Evolutionary conservation across 2,113 vertebrate genomes (phyloP).

Genomic region (Ptilonorhynchus violaceus): DNA sequence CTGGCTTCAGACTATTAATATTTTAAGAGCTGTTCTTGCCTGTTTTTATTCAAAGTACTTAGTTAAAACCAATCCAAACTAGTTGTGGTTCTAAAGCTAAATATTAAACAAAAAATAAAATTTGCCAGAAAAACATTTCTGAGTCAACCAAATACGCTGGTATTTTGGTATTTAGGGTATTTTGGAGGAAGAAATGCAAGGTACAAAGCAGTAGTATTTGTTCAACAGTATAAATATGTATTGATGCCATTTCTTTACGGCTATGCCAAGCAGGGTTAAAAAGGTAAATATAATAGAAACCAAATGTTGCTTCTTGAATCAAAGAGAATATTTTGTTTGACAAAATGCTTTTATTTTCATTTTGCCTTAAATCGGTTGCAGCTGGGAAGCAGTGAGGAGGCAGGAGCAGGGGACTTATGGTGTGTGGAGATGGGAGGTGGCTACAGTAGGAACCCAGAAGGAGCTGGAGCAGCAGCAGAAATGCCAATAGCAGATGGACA

Average conservation of each 20-base stretch:
- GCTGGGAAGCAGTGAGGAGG: neutral
- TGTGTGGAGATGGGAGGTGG: neutral
- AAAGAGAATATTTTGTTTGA: neutral
- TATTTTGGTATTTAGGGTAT: neutral
- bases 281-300: neutral
- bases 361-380: neutral
- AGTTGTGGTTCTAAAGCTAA: neutral
- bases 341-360: constrained; percentile 12
- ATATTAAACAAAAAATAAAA: neutral
- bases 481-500: neutral
- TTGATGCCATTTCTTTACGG: neutral
- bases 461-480: neutral
- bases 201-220: neutral
- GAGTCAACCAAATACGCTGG: neutral
- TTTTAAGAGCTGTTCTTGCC: neutral
- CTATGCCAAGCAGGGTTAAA: neutral
- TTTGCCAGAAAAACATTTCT: neutral
- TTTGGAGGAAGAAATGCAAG: neutral
- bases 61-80: neutral
- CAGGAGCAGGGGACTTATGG: rapidly evolving
- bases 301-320: neutral
- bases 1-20: neutral
- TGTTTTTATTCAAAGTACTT: neutral
- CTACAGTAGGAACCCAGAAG: neutral
- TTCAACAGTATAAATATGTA: neutral